These are phyloP conservation scores for Romanogobio albipinnatus DNA, from an alignment of 2,113 vertebrate genomes.

Conservation along the genomic window DNA sequence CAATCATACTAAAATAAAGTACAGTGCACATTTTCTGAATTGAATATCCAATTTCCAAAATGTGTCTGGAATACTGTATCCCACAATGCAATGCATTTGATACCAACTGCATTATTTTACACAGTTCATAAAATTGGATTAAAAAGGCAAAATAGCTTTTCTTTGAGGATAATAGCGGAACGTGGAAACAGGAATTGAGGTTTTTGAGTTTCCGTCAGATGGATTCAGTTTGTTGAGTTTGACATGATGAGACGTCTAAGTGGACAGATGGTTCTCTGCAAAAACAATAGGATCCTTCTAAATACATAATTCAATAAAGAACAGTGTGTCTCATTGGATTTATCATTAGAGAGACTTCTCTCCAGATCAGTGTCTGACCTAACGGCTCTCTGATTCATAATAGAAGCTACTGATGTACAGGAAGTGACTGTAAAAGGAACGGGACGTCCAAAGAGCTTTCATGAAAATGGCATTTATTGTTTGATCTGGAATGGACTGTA, in stretches of 20 bases:
- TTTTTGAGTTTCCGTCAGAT: not conserved
- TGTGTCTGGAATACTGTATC: not conserved
- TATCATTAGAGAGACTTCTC: not conserved
- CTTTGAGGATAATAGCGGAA: not conserved
- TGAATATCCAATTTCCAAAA: no score
- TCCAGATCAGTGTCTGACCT: not conserved
- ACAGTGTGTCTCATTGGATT: not conserved
- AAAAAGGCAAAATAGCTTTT: not conserved
- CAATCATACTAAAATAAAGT: no score
- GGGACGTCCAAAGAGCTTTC: not conserved
- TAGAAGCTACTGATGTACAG: not conserved
- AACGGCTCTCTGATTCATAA: not conserved
- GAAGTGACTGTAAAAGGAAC: conserved; percentile 4
- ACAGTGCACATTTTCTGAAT: no score
- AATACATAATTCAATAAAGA: not conserved
- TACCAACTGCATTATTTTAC: not conserved
- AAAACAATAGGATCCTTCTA: not conserved
- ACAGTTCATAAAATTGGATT: not conserved
- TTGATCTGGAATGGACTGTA: not conserved
- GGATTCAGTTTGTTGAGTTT: not conserved
- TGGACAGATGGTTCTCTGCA: not conserved
- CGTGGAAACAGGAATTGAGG: no score
- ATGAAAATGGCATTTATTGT: not conserved
- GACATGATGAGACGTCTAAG: not conserved
- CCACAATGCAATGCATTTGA: not conserved